Evolutionary conservation across 2,797 vertebrate species (phyloP).

Genomic region (Girardinus metallicus): DNA sequence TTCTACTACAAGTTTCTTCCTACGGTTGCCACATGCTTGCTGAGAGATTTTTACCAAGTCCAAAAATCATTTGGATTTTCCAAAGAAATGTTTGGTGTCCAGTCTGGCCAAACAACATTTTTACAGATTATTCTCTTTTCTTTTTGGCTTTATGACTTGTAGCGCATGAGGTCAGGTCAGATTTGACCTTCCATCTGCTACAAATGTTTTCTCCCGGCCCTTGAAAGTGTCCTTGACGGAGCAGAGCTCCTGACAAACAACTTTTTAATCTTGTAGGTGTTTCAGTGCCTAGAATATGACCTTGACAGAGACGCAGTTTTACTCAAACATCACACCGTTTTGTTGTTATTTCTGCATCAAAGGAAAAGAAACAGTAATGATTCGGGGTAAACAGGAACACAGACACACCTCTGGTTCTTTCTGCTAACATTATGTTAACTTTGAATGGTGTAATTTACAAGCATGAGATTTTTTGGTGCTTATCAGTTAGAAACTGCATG

Average conservation of each 20-base stretch:
- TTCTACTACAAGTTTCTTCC: neutral
- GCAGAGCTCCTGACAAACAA: neutral
- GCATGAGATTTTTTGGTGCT: neutral
- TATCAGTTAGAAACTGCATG: neutral
- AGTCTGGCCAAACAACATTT: neutral
- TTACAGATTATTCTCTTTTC: neutral
- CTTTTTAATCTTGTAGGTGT: neutral
- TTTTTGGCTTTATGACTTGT: neutral
- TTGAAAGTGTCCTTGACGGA: neutral
- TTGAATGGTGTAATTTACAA: neutral
- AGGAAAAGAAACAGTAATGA: neutral
- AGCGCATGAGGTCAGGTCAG: neutral
- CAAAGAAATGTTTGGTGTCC: neutral
- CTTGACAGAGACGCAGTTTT: neutral
- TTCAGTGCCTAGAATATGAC: neutral
- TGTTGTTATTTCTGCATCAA: neutral
- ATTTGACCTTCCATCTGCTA: neutral
- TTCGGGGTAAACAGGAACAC: neutral
- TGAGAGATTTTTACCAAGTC: neutral
- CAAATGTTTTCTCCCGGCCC: neutral
- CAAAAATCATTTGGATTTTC: neutral
- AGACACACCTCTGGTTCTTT: neutral
- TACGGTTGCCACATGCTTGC: neutral
- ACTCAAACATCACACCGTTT: neutral
- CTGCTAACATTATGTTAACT: neutral